Evolutionary conservation across 2,113 vertebrate species (phyloP).

Genomic region (Menidia beryllina): DNA sequence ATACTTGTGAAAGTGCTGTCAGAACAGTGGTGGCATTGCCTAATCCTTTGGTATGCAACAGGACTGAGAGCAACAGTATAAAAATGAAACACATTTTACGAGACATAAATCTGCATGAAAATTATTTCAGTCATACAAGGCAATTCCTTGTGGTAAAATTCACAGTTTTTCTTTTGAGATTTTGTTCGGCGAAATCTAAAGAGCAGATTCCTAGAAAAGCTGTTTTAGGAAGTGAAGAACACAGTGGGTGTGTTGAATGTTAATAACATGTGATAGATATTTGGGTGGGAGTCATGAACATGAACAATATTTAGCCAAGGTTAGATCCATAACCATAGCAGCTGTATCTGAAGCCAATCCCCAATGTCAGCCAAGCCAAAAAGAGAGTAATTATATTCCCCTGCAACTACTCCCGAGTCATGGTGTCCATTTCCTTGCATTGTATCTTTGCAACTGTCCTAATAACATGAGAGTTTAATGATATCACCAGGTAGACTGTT

Average conservation of each 20-base stretch:
- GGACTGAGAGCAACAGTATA: slow-evolving; percentile 50
- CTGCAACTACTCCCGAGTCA: slow-evolving; percentile 57
- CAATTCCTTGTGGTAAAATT: background rate
- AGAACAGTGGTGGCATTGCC: slow-evolving; percentile 57
- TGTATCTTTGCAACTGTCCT: slow-evolving; percentile 51
- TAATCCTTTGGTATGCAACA: slow-evolving; percentile 44
- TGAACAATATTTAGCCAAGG: slow-evolving; percentile 66
- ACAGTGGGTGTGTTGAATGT: slow-evolving; percentile 20
- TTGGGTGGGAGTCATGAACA: slow-evolving; percentile 61
- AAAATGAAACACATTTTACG: slow-evolving; percentile 55
- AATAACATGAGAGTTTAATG: slow-evolving; percentile 64
- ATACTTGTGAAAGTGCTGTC: slow-evolving; percentile 59
- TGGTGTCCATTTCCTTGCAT: slow-evolving; percentile 62
- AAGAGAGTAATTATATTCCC: slow-evolving; percentile 46
- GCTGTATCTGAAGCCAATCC: slow-evolving; percentile 64
- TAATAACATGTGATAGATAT: slow-evolving; percentile 57
- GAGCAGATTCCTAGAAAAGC: background rate
- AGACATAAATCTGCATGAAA: slow-evolving; percentile 15
- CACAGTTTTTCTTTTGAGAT: slow-evolving; percentile 5
- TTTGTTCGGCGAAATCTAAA: slow-evolving; percentile 8
- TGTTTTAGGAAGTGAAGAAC: background rate
- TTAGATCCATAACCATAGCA: slow-evolving; percentile 68
- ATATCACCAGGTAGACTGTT: slow-evolving; percentile 40
- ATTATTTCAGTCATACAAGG: slow-evolving; percentile 21
- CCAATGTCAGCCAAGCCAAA: slow-evolving; percentile 63